Evolutionary conservation across 2,888 invertebrate genomes (phyloP), one percentile per base, ranked within the genome.

Genomic region (Ametastegia equiseti): DNA sequence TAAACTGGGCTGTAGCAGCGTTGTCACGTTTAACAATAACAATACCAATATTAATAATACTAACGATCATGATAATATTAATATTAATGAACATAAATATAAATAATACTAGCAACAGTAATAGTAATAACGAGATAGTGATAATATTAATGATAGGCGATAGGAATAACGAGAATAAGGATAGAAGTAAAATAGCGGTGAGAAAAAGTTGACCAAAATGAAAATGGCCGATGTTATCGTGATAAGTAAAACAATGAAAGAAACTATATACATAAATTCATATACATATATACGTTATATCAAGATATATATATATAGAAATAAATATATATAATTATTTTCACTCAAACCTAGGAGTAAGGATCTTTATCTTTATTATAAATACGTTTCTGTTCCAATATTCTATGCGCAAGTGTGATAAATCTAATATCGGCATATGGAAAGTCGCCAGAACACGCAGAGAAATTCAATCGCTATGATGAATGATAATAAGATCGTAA

Each of bases 221-320:
- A 19, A 67, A 71, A 42, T 54, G 75, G 75, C 54, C 75, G 75
- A 33, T 54, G 33, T 83, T 82, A 84, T 83, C 80, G 80, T 83
- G 82, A 82, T 84, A 82, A 83, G 83, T 54, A 65, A 81, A 82
- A 77, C 77, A 83, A 79, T 47, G 54, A 47, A 81, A 78, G 67
- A 57, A 71, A 82, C 82, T 54, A 78, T 42, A 78, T 47, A 60
- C 39, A 78, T 42, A 45, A 54, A 60, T 60, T 60, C 19, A 36
- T 33, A 57, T 57, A 77, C 57, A 54, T 39, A 78, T 30, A 75
- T 19, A 50, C 13, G 36, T 75, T 36, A 54, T 23, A 50, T 75
- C 23, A n/a, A 75, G 19, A 75, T 33, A 50, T 33, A 19, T 75
- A 75, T 75, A 75, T 36, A 47, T 39, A 75, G 23, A 57, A n/a